These are phyloP conservation scores for Mya arenaria DNA, from an alignment of 1,140 invertebrate genomes.

Conservation along the genomic window DNA sequence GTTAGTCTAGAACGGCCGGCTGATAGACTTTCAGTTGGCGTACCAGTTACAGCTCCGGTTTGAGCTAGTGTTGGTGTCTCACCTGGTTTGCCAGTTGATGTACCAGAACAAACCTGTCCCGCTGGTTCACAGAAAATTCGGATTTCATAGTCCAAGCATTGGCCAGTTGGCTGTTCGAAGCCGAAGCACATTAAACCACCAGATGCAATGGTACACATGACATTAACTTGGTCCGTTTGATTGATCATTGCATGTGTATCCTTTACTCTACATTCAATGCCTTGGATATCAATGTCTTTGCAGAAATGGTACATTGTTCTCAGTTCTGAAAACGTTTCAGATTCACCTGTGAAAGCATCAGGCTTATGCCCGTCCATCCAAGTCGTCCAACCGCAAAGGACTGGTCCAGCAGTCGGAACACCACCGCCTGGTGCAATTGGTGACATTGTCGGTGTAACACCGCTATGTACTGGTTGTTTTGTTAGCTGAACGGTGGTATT, in stretches of 20 bases:
- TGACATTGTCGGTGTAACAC: conserved; percentile 11
- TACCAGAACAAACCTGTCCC: conserved; percentile 54
- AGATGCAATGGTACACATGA: conserved; percentile 87
- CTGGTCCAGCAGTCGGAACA: conserved; percentile 22
- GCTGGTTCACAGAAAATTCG: conserved; percentile 85
- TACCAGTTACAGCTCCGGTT: neutral
- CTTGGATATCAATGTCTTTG: conserved; percentile 73
- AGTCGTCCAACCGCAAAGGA: conserved; percentile 72
- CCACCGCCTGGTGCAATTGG: conserved; percentile 25
- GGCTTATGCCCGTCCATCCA: conserved; percentile 76
- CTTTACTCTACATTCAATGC: conserved; percentile 70
- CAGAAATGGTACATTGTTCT: conserved; percentile 82
- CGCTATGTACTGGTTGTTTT: neutral
- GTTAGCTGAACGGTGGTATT: neutral
- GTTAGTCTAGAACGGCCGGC: neutral
- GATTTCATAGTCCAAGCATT: conserved; percentile 87
- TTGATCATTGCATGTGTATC: conserved; percentile 46
- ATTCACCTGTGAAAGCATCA: conserved; percentile 80
- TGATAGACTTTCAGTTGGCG: too few relatives aligned
- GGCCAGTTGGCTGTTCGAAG: conserved; percentile 64
- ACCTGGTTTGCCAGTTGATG: conserved; percentile 13
- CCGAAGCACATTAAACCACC: conserved; percentile 86
- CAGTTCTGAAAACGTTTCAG: conserved; percentile 85
- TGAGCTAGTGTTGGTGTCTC: neutral
- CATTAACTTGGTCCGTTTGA: conserved; percentile 80